A percentile compares a stretch with the other conserved stretches of the same genome.
phyloP scores from a whole-genome alignment of 2,113 vertebrate species.

The Smithornis capensis region DNA sequence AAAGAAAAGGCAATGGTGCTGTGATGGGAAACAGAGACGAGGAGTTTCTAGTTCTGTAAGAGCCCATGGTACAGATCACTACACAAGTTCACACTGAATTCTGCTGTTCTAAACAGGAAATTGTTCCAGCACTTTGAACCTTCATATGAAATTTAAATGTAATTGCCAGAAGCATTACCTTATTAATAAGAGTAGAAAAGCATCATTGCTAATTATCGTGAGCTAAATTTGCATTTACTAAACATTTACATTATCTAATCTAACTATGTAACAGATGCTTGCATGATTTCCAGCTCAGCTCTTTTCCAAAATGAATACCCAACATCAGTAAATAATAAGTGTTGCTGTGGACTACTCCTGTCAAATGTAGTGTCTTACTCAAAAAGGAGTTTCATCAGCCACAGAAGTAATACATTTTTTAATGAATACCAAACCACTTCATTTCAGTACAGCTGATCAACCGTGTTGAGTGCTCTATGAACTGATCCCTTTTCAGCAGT shows the following conservation, averaged over 20 bases:
- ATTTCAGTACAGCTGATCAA: not conserved
- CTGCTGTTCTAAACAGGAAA: slow-evolving; percentile 30
- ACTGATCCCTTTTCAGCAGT: not conserved
- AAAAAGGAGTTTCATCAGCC: not conserved
- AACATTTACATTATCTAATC: slow-evolving; percentile 72
- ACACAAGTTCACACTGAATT: not conserved
- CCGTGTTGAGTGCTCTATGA: not conserved
- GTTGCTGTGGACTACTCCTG: not conserved
- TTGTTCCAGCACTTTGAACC: slow-evolving; percentile 59
- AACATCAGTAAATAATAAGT: slow-evolving; percentile 10
- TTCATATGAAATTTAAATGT: slow-evolving; percentile 69
- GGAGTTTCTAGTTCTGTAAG: not conserved
- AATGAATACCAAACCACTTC: not conserved
- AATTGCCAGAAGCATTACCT: slow-evolving; percentile 71
- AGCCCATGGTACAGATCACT: not conserved
- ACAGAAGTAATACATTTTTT: not conserved
- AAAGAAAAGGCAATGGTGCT: not conserved
- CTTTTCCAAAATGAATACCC: slow-evolving; percentile 6
- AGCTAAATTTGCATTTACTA: slow-evolving; percentile 71
- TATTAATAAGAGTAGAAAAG: slow-evolving; percentile 72
- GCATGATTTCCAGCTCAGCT: slow-evolving; percentile 48
- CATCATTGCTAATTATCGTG: slow-evolving; percentile 69
- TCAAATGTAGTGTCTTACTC: not conserved
- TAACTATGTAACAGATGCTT: slow-evolving; percentile 62
- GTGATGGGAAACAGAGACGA: not conserved